These are phyloP conservation scores for Phalacrocorax brasilianus DNA, from an alignment of 2,113 vertebrate genomes.

Conservation along the genomic window DNA sequence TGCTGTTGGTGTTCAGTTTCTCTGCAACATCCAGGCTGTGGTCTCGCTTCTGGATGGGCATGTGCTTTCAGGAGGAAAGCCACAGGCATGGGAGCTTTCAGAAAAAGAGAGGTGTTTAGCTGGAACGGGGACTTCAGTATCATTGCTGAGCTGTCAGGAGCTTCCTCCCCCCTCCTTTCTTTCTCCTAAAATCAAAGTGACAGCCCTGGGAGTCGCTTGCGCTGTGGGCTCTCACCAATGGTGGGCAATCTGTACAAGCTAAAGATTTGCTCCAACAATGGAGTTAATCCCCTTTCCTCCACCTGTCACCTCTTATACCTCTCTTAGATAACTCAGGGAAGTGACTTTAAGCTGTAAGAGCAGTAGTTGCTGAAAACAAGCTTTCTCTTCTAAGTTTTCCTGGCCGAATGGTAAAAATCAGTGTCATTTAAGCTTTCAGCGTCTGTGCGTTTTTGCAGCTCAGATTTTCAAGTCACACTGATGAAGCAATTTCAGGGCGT, in stretches of 20 bases:
- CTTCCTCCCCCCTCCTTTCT: neutral
- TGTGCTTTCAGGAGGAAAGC: neutral
- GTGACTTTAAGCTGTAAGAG: neutral
- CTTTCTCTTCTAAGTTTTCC: neutral
- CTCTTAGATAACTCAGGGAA: neutral
- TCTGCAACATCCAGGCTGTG: rapidly evolving
- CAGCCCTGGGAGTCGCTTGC: rapidly evolving
- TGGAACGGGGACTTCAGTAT: neutral
- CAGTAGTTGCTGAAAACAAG: neutral
- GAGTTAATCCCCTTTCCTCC: neutral
- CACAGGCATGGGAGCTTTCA: neutral
- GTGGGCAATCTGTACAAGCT: neutral
- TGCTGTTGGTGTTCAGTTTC: rapidly evolving
- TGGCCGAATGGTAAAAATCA: neutral
- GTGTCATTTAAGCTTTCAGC: neutral
- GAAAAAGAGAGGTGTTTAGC: neutral
- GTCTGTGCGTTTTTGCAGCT: neutral
- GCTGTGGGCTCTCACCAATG: neutral
- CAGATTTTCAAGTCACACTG: neutral
- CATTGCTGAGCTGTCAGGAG: neutral
- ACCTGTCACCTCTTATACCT: neutral
- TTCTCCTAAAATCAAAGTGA: neutral
- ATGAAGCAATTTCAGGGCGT: neutral
- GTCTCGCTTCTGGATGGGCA: rapidly evolving
- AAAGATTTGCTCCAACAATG: neutral